Percentiles rank a stretch among this genome's conserved stretches.
phyloP scores from a whole-genome alignment of 2,888 invertebrate genomes.

The Scaptomyza tumidula region DNA sequence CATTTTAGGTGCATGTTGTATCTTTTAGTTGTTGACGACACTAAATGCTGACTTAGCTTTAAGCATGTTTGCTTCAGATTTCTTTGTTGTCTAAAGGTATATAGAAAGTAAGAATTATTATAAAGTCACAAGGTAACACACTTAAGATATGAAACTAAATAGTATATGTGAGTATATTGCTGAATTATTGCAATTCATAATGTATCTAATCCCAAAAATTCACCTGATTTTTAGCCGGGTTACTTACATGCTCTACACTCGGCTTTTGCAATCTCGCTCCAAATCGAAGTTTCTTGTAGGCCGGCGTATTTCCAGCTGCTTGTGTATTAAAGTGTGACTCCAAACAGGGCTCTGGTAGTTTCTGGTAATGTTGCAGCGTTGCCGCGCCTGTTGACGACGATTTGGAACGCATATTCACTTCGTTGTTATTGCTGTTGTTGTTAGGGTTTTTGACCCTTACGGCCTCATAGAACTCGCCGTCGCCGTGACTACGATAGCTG shows the following conservation, averaged over 20 bases:
- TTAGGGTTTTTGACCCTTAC: constrained; percentile 60
- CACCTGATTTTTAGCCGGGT: background rate
- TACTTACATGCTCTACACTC: constrained; percentile 56
- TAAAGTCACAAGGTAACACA: background rate
- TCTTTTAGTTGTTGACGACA: background rate
- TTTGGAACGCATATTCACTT: constrained; percentile 68
- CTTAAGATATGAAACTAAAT: no score
- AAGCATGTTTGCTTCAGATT: constrained; percentile 2
- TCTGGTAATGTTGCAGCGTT: constrained; percentile 76
- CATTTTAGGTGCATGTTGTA: constrained; percentile 12
- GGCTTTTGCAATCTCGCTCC: constrained; percentile 61
- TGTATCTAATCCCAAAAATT: background rate
- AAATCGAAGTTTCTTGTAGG: constrained; percentile 70
- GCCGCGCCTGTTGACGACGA: constrained; percentile 61
- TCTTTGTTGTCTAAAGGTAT: background rate
- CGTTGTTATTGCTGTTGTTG: constrained; percentile 36
- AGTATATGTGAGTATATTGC: no score
- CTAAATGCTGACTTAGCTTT: constrained; percentile 16
- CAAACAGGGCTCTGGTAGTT: constrained; percentile 74
- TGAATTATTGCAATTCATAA: background rate
- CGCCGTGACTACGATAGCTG: constrained; percentile 81
- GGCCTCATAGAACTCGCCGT: constrained; percentile 80
- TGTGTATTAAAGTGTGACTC: constrained; percentile 75
- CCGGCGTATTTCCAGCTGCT: constrained; percentile 60
- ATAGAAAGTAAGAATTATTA: constrained; percentile 11